A percentile compares a stretch with the other conserved stretches of the same genome.
These are phyloP conservation scores for Daphoenositta chrysoptera DNA, from an alignment of 2,113 vertebrate species.

Conservation along the genomic window DNA sequence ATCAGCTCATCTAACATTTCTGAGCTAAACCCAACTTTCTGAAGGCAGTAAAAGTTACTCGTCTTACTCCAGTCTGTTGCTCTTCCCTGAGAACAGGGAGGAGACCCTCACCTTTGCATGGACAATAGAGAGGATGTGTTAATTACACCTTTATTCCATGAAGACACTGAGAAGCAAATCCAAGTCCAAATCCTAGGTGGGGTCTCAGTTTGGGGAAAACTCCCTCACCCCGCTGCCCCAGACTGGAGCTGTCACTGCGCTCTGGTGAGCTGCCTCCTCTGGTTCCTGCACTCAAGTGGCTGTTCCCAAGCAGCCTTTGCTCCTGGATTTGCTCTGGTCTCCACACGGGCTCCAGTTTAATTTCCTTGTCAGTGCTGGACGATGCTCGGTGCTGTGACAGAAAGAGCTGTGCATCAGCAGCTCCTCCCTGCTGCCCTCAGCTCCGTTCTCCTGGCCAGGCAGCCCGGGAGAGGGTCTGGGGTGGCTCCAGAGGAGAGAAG, in stretches of 20 bases:
- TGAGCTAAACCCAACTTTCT: background rate
- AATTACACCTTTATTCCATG: background rate
- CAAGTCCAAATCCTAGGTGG: background rate
- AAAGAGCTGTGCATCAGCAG: background rate
- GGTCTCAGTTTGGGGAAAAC: background rate
- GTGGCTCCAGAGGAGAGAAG: background rate
- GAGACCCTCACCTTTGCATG: background rate
- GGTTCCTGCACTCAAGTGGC: background rate
- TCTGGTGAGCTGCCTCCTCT: background rate
- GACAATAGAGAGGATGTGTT: background rate
- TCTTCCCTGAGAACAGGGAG: background rate
- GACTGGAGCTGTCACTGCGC: rapidly evolving
- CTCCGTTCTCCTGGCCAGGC: background rate
- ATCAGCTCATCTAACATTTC: background rate
- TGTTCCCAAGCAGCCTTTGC: background rate
- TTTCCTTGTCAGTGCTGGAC: background rate
- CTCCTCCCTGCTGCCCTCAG: background rate
- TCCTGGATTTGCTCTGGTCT: background rate
- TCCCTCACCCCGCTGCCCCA: rapidly evolving
- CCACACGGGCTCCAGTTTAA: background rate
- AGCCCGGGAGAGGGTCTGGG: background rate
- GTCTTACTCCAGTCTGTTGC: background rate
- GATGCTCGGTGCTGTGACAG: background rate
- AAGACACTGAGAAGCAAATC: background rate
- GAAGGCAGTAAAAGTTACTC: background rate